These are phyloP conservation scores for Drosophila equinoxialis DNA, from an alignment of 1,140 invertebrate species.

Conservation along the genomic window DNA sequence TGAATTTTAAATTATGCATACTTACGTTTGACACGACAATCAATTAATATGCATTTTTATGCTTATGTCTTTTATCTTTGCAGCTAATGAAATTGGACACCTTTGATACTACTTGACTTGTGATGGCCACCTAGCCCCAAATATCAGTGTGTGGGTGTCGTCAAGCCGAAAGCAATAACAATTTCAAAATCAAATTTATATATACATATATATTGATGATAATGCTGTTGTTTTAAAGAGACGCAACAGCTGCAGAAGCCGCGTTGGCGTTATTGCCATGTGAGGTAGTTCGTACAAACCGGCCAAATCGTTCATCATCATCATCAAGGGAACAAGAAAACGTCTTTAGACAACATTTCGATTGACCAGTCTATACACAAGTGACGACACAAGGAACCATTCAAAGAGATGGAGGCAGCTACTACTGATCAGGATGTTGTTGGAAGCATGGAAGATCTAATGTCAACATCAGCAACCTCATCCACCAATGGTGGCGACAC, in stretches of 20 bases:
- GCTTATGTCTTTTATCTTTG: conserved; percentile 56
- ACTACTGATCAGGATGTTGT: conserved; percentile 58
- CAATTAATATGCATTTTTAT: conserved; percentile 44
- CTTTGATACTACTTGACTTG: conserved; percentile 35
- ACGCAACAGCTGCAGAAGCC: conserved; percentile 33
- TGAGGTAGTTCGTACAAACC: conserved; percentile 32
- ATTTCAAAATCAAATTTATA: conserved; percentile 34
- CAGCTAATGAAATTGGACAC: conserved; percentile 73
- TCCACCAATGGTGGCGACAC: conserved; percentile 64
- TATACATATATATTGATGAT: background rate
- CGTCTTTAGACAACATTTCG: conserved; percentile 13
- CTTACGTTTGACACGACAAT: conserved; percentile 29
- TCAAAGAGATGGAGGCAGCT: conserved; percentile 41
- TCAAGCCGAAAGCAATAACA: conserved; percentile 25
- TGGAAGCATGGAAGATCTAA: conserved; percentile 61
- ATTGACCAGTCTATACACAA: conserved; percentile 3
- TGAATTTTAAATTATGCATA: conserved; percentile 40
- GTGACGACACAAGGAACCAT: conserved; percentile 9
- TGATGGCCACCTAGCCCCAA: conserved; percentile 28
- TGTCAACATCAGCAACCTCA: conserved; percentile 69
- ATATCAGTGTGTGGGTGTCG: conserved; percentile 45
- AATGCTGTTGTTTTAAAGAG: conserved; percentile 49
- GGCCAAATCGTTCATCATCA: conserved; percentile 11
- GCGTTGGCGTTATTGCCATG: conserved; percentile 61
- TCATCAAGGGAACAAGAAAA: conserved; percentile 27